Percentiles rank a stretch among this genome's conserved stretches.
Conservation (phyloP, 2,888 invertebrate genomes). For the Cosmia trapezina region DNA sequence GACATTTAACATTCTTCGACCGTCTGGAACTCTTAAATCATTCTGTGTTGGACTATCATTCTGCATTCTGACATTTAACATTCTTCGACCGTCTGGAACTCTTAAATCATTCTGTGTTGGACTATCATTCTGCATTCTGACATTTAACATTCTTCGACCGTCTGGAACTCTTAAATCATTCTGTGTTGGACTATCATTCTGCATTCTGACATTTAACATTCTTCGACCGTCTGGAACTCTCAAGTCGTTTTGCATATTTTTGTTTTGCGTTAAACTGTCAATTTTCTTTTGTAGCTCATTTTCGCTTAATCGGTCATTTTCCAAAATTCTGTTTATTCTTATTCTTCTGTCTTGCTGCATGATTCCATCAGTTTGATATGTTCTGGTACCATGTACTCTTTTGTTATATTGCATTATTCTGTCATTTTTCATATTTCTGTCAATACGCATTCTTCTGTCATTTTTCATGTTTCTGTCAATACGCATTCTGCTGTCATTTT, state of each 20-base stretch:
- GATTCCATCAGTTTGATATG: not conserved
- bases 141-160: not conserved
- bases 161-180: not conserved
- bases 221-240: not conserved
- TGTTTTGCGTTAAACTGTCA: constrained; percentile 8
- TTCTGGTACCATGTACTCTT: not conserved
- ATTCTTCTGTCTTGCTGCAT: not conserved
- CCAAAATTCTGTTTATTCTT: constrained; percentile 22
- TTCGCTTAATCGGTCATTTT: constrained; percentile 3
- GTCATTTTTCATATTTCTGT: not conserved
- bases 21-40: not conserved
- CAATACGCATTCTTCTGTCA: not conserved
- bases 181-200: constrained; percentile 1
- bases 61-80: constrained; percentile 3
- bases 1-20: not conserved
- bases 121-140: constrained; percentile 14
- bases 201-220: constrained; percentile 2
- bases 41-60: not conserved
- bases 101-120: not conserved
- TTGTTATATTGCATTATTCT: not conserved
- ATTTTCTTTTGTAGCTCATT: constrained; percentile 25
- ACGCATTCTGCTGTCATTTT: no score
- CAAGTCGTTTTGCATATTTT: not conserved
- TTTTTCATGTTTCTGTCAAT: not conserved
- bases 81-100: not conserved